phyloP scores from a whole-genome alignment of 2,797 vertebrate genomes.

The Pogonophryne albipinna region DNA sequence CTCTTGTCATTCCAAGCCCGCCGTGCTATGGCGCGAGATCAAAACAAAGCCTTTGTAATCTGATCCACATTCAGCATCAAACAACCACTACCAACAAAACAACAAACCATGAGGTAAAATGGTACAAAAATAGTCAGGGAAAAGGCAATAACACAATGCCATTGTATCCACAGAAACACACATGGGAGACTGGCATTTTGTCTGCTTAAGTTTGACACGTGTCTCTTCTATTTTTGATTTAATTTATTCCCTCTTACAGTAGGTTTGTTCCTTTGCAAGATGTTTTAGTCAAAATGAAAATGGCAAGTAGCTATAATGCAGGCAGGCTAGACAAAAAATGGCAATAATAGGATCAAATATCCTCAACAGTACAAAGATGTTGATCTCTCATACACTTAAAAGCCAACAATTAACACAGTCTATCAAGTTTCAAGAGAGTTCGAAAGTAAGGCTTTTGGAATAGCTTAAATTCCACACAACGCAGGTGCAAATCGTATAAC shows the following conservation, averaged over 20 bases:
- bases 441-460: conserved; percentile 27
- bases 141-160: conserved; percentile 56
- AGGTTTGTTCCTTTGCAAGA: not conserved
- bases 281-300: not conserved
- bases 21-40: conserved; percentile 65
- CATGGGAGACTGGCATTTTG: conserved; percentile 33
- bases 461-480: conserved; percentile 57
- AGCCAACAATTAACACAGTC: conserved; percentile 46
- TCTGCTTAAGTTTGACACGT: conserved; percentile 9
- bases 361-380: conserved; percentile 12
- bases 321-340: not conserved
- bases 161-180: conserved; percentile 48
- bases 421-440: conserved; percentile 53
- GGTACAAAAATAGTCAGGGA: conserved; percentile 58
- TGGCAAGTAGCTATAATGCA: not conserved
- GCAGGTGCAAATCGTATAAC: conserved; percentile 51
- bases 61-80: conserved; percentile 77
- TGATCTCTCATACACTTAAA: conserved; percentile 21
- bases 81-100: conserved; percentile 74
- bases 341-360: conserved; percentile 17
- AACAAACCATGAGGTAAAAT: conserved; percentile 66
- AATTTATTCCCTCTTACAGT: not conserved
- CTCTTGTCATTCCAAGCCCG: conserved; percentile 73
- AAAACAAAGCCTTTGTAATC: conserved; percentile 83
- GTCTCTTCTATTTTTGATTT: conserved; percentile 1